Percentiles rank a stretch among this genome's conserved stretches.
phyloP scores from a whole-genome alignment of 2,797 vertebrate genomes.

The Centroberyx gerrardi region DNA sequence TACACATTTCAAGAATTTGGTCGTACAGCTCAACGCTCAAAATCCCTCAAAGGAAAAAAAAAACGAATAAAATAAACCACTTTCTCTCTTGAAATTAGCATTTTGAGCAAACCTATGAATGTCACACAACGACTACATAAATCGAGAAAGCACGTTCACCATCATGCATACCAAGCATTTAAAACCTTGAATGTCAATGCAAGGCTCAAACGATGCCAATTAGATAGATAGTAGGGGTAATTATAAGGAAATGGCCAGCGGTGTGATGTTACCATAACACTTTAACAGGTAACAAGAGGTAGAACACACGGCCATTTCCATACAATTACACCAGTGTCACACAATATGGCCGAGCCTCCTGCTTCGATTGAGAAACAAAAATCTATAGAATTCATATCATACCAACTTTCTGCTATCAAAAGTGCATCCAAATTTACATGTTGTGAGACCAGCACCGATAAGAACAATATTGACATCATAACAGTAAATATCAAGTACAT shows the following conservation, averaged over 20 bases:
- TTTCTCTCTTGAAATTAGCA: slow-evolving; percentile 38
- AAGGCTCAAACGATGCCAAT: slow-evolving; percentile 70
- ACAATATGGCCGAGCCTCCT: slow-evolving; percentile 68
- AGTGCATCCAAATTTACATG: slow-evolving; percentile 87
- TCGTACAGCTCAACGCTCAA: slow-evolving; percentile 73
- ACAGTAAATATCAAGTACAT: slow-evolving; percentile 87
- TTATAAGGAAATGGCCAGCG: slow-evolving; percentile 88
- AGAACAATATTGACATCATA: slow-evolving; percentile 84
- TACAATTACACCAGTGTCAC: slow-evolving; percentile 83
- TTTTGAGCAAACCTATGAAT: slow-evolving; percentile 54
- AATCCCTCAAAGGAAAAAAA: slow-evolving; percentile 33
- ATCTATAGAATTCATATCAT: slow-evolving; percentile 57
- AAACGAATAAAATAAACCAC: slow-evolving; percentile 11
- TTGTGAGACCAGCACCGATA: slow-evolving; percentile 86
- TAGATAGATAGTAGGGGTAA: slow-evolving; percentile 78
- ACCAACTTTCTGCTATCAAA: slow-evolving; percentile 80
- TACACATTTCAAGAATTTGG: slow-evolving; percentile 75
- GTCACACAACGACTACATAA: slow-evolving; percentile 41
- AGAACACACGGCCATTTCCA: slow-evolving; percentile 88
- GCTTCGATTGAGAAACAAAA: slow-evolving; percentile 44
- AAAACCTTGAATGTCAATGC: slow-evolving; percentile 62
- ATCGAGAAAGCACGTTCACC: slow-evolving; percentile 57
- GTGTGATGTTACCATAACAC: slow-evolving; percentile 89
- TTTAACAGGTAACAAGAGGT: slow-evolving; percentile 91
- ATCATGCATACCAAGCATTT: slow-evolving; percentile 58